These are phyloP conservation scores for Himalopsyche phryganea DNA, from an alignment of 1,140 invertebrate species.

Conservation along the genomic window DNA sequence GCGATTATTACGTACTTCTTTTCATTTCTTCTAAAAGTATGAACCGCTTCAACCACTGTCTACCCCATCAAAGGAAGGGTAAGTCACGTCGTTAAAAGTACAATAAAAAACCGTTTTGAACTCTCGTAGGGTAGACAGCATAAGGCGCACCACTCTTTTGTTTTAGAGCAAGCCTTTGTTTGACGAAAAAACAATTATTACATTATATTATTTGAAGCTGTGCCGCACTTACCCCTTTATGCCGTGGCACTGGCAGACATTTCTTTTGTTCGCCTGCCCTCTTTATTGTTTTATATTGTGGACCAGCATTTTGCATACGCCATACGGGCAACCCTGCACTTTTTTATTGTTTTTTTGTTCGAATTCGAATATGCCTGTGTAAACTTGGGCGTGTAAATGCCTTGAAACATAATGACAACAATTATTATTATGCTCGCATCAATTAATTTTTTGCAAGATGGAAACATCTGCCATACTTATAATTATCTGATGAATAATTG, in stretches of 20 bases:
- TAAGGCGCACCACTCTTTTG: conserved; percentile 27
- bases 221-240: conserved; percentile 15
- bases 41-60: no score
- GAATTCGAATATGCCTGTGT: no score
- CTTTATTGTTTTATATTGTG: conserved; percentile 17
- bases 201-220: conserved; percentile 14
- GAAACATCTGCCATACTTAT: no score
- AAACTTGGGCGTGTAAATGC: no score
- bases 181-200: conserved; percentile 27
- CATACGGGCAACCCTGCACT: conserved; percentile 26
- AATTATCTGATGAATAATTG: no score
- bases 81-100: not conserved
- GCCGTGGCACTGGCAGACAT: conserved; percentile 4
- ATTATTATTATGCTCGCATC: no score
- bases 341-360: not conserved
- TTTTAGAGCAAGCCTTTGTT: conserved; percentile 26
- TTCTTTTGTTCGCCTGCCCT: conserved; percentile 8
- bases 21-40: no score
- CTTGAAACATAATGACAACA: no score
- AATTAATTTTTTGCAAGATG: no score
- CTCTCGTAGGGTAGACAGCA: conserved; percentile 23
- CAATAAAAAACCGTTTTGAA: conserved; percentile 16
- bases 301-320: conserved; percentile 28
- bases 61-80: no score
- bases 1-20: no score